Evolutionary conservation across 2,888 invertebrate genomes (phyloP).

Genomic region (Ethmia dodecea): DNA sequence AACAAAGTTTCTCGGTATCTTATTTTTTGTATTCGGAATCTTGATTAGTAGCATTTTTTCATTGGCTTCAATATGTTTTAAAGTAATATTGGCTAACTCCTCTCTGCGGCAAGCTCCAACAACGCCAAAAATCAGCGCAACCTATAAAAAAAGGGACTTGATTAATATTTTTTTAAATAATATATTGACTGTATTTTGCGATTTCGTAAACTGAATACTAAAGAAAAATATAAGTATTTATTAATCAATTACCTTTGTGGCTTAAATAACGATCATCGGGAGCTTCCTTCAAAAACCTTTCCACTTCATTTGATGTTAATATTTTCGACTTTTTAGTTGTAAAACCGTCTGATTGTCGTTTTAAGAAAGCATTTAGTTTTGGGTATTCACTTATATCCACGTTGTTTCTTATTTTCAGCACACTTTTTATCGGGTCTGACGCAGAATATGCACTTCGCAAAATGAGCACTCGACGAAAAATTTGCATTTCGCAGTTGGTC

Average conservation of each 20-base stretch:
- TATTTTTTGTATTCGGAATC: conserved; percentile 11
- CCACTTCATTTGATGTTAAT: conserved; percentile 8
- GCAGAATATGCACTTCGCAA: background rate
- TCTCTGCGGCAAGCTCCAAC: background rate
- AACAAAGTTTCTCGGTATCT: conserved; percentile 3
- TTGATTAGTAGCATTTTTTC: conserved; percentile 10
- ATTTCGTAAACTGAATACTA: background rate
- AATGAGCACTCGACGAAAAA: background rate
- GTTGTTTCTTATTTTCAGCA: background rate
- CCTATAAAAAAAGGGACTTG: conserved; percentile 4
- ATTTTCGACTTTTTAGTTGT: conserved; percentile 10
- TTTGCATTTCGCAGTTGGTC: background rate
- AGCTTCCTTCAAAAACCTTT: conserved; percentile 15
- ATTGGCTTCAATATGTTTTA: conserved; percentile 12
- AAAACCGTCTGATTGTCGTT: conserved; percentile 7
- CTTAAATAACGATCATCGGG: conserved; percentile 6
- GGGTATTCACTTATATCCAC: background rate
- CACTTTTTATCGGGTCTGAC: background rate
- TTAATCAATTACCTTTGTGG: background rate
- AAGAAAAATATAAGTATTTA: conserved; percentile 3
- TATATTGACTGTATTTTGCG: conserved; percentile 1
- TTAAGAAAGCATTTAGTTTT: conserved; percentile 8
- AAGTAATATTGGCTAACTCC: conserved; percentile 11
- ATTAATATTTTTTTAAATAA: conserved; percentile 3
- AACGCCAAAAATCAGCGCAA: conserved; percentile 3